Conservation (phyloP, 2,113 vertebrate genomes). For the Scomber colias region DNA sequence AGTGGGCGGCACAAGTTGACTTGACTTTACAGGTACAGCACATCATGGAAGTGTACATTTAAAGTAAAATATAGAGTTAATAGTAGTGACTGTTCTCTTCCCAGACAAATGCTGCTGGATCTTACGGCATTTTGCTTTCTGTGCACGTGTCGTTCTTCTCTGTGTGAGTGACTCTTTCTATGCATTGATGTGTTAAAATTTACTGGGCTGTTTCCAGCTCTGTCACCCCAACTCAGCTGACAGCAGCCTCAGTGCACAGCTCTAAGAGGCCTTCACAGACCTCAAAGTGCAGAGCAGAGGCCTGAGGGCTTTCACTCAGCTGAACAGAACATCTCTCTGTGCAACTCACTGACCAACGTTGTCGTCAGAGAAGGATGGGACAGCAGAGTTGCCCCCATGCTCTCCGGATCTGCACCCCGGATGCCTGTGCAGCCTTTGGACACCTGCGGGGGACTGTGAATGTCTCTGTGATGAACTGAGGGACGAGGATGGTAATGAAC, state of each 20-base stretch:
- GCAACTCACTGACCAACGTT: slow-evolving; percentile 52
- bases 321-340: slow-evolving; percentile 64
- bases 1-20: not conserved
- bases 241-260: slow-evolving; percentile 46
- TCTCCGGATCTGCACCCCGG: slow-evolving; percentile 68
- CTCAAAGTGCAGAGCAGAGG: slow-evolving; percentile 40
- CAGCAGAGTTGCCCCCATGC: slow-evolving; percentile 20
- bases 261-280: slow-evolving; percentile 57
- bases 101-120: slow-evolving; percentile 30
- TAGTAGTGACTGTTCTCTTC: slow-evolving; percentile 17
- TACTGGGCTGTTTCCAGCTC: slow-evolving; percentile 62
- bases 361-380: slow-evolving; percentile 43
- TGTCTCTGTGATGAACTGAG: slow-evolving; percentile 69
- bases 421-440: slow-evolving; percentile 52
- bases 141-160: slow-evolving; percentile 5
- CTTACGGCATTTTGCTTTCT: not conserved
- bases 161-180: not conserved
- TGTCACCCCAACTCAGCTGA: slow-evolving; percentile 59
- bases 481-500: slow-evolving; percentile 55
- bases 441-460: slow-evolving; percentile 79
- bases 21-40: slow-evolving; percentile 40
- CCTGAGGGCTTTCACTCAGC: slow-evolving; percentile 58
- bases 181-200: slow-evolving; percentile 47
- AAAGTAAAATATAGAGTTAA: not conserved
- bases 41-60: slow-evolving; percentile 1